Evolutionary conservation across 2,113 vertebrate genomes (phyloP).

Genomic region (Nibea coibor): DNA sequence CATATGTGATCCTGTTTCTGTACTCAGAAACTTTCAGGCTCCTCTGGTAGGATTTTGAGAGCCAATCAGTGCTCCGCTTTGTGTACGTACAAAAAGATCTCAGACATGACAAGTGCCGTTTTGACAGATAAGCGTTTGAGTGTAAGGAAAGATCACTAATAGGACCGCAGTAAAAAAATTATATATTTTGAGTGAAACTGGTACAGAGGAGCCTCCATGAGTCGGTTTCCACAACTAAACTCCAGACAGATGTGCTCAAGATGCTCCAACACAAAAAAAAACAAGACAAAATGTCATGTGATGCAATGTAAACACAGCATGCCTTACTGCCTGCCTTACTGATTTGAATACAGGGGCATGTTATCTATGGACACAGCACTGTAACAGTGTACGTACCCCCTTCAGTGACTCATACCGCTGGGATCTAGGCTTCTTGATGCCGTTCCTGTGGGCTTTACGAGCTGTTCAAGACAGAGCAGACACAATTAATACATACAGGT

Average conservation of each 20-base stretch:
- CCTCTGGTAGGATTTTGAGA: too few relatives aligned
- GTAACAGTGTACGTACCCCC: conserved; percentile 86
- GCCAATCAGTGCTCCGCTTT: background rate
- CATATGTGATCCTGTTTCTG: background rate
- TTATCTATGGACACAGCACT: rapidly evolving
- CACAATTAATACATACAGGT: background rate
- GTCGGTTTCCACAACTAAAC: too few relatives aligned
- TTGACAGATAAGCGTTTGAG: too few relatives aligned
- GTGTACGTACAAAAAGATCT: background rate
- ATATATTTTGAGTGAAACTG: too few relatives aligned
- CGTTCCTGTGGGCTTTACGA: conserved; percentile 97
- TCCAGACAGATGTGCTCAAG: background rate
- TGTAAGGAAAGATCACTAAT: too few relatives aligned
- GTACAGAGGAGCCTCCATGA: too few relatives aligned
- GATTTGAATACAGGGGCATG: background rate
- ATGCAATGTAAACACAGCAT: background rate
- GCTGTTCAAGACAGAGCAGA: conserved; percentile 76
- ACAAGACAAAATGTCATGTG: too few relatives aligned
- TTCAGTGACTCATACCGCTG: conserved; percentile 94
- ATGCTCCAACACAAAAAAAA: background rate
- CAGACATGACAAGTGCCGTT: too few relatives aligned
- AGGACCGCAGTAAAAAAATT: too few relatives aligned
- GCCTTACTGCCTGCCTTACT: too few relatives aligned
- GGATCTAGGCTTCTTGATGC: conserved; percentile 95
- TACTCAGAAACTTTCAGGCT: too few relatives aligned